Evolutionary conservation across 1,140 invertebrate species (phyloP).

Genomic region (Anastrepha ludens): DNA sequence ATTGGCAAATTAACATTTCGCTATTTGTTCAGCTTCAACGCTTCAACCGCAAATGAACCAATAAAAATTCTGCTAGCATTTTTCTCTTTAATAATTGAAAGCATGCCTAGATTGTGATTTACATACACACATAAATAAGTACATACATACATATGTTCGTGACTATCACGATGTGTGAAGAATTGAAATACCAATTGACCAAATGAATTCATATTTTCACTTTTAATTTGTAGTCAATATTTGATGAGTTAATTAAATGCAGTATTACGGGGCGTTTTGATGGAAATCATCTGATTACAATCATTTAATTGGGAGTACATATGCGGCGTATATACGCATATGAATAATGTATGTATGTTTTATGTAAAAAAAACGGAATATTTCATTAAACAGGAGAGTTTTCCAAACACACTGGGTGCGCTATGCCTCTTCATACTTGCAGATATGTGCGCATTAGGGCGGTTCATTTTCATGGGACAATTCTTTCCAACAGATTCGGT

Average conservation of each 20-base stretch:
- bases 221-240: constrained; percentile 41
- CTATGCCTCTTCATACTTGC: too few relatives aligned
- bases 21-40: background rate
- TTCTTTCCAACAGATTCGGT: too few relatives aligned
- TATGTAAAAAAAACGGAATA: too few relatives aligned
- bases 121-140: background rate
- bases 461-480: too few relatives aligned
- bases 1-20: background rate
- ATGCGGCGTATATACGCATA: background rate
- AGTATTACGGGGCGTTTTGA: background rate
- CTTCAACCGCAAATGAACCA: background rate
- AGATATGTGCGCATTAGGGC: too few relatives aligned
- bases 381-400: too few relatives aligned
- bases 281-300: constrained; percentile 30
- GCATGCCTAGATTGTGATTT: background rate
- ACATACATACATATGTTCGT: background rate
- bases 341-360: too few relatives aligned
- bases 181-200: constrained; percentile 24
- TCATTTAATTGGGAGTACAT: constrained; percentile 27
- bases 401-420: too few relatives aligned
- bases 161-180: background rate
- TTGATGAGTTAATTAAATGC: constrained; percentile 42
- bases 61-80: constrained; percentile 5
- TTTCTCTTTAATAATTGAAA: background rate
- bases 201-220: constrained; percentile 37